Conservation (phyloP, 2,797 vertebrate genomes). For the Cossypha heuglini region DNA sequence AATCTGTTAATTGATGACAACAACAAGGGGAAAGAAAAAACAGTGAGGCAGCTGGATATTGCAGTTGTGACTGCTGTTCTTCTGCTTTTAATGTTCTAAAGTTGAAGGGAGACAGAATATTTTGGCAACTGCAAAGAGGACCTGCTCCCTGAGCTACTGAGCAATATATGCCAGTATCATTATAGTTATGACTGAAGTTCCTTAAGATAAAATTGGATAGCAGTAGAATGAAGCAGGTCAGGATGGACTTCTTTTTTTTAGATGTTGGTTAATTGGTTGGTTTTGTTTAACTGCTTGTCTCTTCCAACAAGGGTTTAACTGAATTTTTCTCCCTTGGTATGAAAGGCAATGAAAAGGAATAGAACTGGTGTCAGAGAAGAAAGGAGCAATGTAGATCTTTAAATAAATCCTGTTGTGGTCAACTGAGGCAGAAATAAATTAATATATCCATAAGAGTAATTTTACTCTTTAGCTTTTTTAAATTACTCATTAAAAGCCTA, state of each 20-base stretch:
- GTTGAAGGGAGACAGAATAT: background rate
- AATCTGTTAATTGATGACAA: background rate
- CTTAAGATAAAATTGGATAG: background rate
- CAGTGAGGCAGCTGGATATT: background rate
- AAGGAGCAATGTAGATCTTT: background rate
- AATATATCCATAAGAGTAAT: background rate
- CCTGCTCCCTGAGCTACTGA: background rate
- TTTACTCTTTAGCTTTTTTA: background rate
- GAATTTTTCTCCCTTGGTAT: background rate
- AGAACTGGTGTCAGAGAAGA: background rate
- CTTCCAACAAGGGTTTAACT: background rate
- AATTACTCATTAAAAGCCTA: background rate
- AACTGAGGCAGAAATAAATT: background rate
- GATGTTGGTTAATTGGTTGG: fast-evolving
- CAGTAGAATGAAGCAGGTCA: background rate
- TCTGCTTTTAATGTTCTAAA: background rate
- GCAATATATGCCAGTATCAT: background rate
- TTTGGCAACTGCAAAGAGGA: background rate
- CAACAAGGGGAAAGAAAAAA: background rate
- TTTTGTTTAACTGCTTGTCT: background rate
- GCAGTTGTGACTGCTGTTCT: background rate
- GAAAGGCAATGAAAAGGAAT: background rate
- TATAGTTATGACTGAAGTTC: background rate
- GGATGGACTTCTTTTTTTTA: background rate
- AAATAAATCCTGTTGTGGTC: background rate